Evolutionary conservation across 2,888 invertebrate genomes (phyloP), one percentile per base, ranked within the genome.

Genomic region (Strigamia transsilvanica): DNA sequence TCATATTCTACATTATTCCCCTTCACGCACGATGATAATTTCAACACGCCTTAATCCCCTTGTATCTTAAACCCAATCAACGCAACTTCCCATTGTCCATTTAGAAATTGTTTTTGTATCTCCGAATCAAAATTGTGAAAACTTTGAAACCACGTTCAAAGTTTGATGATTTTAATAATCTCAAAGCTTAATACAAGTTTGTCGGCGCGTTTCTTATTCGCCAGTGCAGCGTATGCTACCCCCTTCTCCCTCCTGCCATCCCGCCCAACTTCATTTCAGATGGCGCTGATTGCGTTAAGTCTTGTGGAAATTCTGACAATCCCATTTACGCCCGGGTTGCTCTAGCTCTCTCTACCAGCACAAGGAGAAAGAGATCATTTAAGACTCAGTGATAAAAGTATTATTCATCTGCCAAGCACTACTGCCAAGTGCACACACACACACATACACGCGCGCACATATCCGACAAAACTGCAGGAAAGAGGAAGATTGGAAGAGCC

Each of bases 291-390:
- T 73, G 73, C 32, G 73, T 73, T 73, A 73, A 73, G 73, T 73
- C 73, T 73, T 73, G 73, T 73, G 73, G 73, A 73, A 73, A 73
- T 73, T 73, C 73, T 73, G 73, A 73, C 73, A 73, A 73, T 73
- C 73, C 73, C 73, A 73, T 73, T 46, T 73, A 73, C 73, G 73
- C 73, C 73, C 32, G 73, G 73, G 73, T 32, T 32, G 23, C 73
- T 73, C 73, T 73, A 10, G 23, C 73, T 73, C 73, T 46, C 46
- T 46, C 46, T 46, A 46, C 46, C 46, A 46, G 46, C 46, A 46
- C 46, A 46, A 46, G 46, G 46, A 46, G 46, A 46, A 46, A 46
- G 32, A 73, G 73, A 73, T 73, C 73, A 73, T 73, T 73, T 73
- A 73, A 73, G 73, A 73, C 73, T 46, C 73, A 27, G 73, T 73